Evolutionary conservation across 2,888 invertebrate species (phyloP).

Genomic region (Scrobipalpa atriplicella): DNA sequence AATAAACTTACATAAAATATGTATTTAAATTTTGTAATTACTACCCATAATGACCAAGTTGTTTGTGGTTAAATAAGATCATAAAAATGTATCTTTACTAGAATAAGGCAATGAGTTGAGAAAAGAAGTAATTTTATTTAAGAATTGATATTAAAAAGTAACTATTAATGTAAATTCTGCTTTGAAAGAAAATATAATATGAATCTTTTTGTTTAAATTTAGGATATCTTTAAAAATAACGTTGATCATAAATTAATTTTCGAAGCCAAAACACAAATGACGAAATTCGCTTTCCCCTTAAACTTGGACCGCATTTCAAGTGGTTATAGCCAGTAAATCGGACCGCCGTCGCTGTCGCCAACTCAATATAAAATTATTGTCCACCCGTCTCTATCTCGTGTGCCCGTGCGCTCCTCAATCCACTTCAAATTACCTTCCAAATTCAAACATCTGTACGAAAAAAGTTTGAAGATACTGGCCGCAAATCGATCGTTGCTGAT

Average conservation of each 20-base stretch:
- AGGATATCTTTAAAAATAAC: no score
- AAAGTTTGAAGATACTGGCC: constrained; percentile 14
- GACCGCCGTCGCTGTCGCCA: constrained; percentile 51
- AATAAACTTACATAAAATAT: not conserved
- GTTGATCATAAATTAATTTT: no score
- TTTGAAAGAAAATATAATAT: no score
- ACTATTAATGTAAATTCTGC: no score
- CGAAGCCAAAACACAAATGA: no score
- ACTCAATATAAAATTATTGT: constrained; percentile 72
- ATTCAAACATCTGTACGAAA: constrained; percentile 32
- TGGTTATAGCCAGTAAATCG: constrained; percentile 68
- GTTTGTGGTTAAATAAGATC: not conserved
- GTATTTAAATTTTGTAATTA: constrained; percentile 1
- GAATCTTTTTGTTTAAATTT: no score
- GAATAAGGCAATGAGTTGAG: not conserved
- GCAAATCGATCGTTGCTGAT: constrained; percentile 33
- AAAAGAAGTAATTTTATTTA: no score
- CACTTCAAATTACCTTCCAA: constrained; percentile 36
- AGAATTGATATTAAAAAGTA: no score
- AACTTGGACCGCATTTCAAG: constrained; percentile 53
- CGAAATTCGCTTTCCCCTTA: not conserved
- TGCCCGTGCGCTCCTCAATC: constrained; percentile 62
- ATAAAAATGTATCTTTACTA: not conserved
- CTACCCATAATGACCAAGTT: not conserved
- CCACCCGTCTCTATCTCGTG: constrained; percentile 56